Base-by-base conservation (phyloP, 1,140 invertebrate species). In the Tachypleus tridentatus region DNA sequence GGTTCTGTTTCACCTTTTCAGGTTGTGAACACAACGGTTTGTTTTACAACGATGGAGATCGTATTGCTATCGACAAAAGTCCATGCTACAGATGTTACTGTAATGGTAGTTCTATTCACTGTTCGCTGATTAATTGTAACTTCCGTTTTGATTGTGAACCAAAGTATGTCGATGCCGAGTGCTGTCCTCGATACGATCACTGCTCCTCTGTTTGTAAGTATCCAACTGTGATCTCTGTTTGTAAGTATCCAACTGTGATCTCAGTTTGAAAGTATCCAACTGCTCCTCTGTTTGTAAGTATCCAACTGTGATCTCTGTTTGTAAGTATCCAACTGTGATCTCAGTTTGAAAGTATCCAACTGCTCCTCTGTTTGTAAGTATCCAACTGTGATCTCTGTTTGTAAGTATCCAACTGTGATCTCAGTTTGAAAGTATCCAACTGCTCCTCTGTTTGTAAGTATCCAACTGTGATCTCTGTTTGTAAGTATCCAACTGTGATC, bases 51-150 rank as follows among this genome's bases (percentile, higher is more conserved):
- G 88, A 88, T 75, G 87, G 87, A 49, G 84, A 88, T 76, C 84
- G 85, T 74, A 79, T 87, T 68, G 73, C 73, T 69, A 82, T 82
- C 57, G 79, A 81, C 62, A 61, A 71, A 60, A 84, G 83, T 68
- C 86, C 86, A 29, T 89, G 87, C 77, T 83, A 84, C 73, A 85
- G 86, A 48, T 89, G 87, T 75, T 87, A 87, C 75, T 89, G 87
- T 74, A 83, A 73, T 61, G 72, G 72, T 8, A 69, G 69, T 61
- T 72, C 72, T 8, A 83, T 89, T 66, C 83, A 86, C 67, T 89
- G 87, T 76, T 82, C 84, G 54, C 79, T 84, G 58, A 84, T 88
- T 61, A 84, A 85, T 54, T 89, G 87, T 75, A 87, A 84, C 76
- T 81, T 82, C 65, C 78, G 87, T 52, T 82, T 84, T 67, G 87